A percentile compares a stretch with the other conserved stretches of the same genome.
phyloP scores from a whole-genome alignment of 2,797 vertebrate genomes.

The Phoxinus dragarum region DNA sequence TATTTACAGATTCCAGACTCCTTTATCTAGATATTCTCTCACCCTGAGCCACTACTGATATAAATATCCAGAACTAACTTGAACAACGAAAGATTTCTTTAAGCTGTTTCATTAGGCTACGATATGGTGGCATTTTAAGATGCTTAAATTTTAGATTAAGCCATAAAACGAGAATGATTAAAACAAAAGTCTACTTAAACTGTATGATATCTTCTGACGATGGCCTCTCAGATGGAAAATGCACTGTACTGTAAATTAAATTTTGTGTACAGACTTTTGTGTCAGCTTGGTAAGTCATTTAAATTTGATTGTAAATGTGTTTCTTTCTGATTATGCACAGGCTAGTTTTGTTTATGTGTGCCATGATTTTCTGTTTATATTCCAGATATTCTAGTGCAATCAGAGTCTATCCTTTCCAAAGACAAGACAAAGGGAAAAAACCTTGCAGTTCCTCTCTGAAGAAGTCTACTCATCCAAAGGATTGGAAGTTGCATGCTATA shows the following conservation, averaged over 20 bases:
- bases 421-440: neutral
- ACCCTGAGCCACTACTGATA: neutral
- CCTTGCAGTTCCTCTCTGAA: neutral
- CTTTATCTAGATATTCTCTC: neutral
- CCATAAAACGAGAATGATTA: constrained; percentile 15
- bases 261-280: constrained; percentile 27
- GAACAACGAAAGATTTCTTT: neutral
- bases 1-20: constrained; percentile 44
- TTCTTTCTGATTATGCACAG: neutral
- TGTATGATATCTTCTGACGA: neutral
- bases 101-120: neutral
- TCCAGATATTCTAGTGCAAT: neutral
- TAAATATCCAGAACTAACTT: constrained; percentile 2
- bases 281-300: neutral
- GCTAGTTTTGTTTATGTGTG: neutral
- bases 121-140: neutral
- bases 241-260: constrained; percentile 44
- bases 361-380: neutral
- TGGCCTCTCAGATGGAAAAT: constrained; percentile 26
- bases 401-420: neutral
- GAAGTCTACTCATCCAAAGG: neutral
- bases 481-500: neutral
- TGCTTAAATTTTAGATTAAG: constrained; percentile 23
- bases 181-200: constrained; percentile 16
- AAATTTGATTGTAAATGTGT: neutral